Conservation (phyloP, 2,797 vertebrate genomes). For the Melanotaenia nigrans region DNA sequence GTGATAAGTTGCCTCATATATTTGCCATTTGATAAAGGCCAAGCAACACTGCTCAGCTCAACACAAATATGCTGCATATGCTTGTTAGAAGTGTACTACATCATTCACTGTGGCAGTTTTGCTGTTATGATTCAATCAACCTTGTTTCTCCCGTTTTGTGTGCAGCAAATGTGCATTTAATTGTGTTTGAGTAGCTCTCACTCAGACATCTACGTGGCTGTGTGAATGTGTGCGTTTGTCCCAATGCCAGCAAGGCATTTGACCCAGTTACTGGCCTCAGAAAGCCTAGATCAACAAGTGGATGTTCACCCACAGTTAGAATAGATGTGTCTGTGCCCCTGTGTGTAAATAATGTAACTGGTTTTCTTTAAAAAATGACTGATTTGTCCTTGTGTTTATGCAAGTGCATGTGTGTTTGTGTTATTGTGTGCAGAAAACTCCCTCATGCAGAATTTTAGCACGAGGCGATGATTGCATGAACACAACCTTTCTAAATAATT, state of each 20-base stretch:
- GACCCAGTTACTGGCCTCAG: slow-evolving; percentile 33
- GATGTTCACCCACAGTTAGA: slow-evolving; percentile 35
- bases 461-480: background rate
- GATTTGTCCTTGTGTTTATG: background rate
- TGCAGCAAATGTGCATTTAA: slow-evolving; percentile 7
- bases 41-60: background rate
- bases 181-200: slow-evolving; percentile 34
- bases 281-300: slow-evolving; percentile 62
- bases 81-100: background rate
- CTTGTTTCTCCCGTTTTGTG: slow-evolving; percentile 9
- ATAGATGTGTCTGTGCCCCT: background rate
- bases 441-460: slow-evolving; percentile 1
- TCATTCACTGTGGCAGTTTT: background rate
- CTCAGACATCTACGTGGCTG: slow-evolving; percentile 10
- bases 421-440: slow-evolving; percentile 9
- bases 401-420: background rate
- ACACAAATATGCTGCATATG: background rate
- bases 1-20: background rate
- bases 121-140: background rate
- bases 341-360: slow-evolving; percentile 1
- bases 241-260: slow-evolving; percentile 35
- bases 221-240: slow-evolving; percentile 19
- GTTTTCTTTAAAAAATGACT: slow-evolving; percentile 1
- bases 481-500: slow-evolving; percentile 20
- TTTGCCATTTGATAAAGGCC: background rate